Conservation (phyloP, 2,888 invertebrate genomes). For the Bimastos eiseni region DNA sequence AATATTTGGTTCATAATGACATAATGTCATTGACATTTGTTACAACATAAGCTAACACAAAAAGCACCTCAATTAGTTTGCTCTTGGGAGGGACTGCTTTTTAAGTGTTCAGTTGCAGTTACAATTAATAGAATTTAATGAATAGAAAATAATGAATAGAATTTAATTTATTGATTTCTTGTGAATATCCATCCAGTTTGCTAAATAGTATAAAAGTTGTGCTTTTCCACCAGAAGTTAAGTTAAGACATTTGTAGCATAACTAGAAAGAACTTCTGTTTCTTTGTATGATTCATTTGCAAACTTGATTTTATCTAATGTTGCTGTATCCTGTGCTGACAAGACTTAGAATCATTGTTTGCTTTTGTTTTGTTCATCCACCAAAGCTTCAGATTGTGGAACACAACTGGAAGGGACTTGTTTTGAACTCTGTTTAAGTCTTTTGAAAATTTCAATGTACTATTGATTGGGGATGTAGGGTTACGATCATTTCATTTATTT, state of each 20-base stretch:
- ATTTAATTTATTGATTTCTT: no score
- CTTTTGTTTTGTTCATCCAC: no score
- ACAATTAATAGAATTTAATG: background rate
- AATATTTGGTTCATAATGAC: no score
- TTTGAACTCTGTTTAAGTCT: background rate
- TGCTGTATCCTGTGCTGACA: background rate
- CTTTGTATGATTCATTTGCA: background rate
- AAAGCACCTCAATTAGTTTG: no score
- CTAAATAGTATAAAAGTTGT: background rate
- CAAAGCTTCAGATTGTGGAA: background rate
- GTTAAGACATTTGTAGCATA: no score
- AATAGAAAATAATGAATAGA: no score
- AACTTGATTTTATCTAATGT: background rate
- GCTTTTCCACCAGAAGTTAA: no score
- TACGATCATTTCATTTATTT: background rate
- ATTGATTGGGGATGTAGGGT: background rate
- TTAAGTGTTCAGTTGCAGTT: background rate
- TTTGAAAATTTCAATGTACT: background rate
- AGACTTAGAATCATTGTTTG: background rate
- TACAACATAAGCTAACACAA: no score
- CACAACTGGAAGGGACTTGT: background rate
- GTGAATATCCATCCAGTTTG: background rate
- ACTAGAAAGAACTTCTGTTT: background rate
- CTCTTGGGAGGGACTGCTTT: no score
- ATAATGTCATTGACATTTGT: no score